phyloP scores from a whole-genome alignment of 2,888 invertebrate genomes.

The Papilio gigon region DNA sequence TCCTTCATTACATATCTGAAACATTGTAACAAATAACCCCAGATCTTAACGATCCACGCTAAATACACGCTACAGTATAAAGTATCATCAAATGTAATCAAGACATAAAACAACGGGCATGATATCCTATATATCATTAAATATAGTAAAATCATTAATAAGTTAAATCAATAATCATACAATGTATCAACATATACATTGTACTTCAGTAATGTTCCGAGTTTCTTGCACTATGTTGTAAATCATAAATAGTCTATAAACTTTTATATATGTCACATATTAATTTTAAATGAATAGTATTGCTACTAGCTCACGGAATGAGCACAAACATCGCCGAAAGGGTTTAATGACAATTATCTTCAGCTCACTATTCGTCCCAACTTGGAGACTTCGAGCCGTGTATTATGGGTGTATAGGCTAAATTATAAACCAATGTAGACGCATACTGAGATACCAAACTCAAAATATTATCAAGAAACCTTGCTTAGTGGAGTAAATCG shows the following conservation, averaged over 20 bases:
- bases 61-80: conserved; percentile 14
- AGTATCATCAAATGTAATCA: conserved; percentile 30
- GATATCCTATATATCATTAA: conserved; percentile 8
- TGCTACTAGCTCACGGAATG: no score
- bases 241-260: conserved; percentile 9
- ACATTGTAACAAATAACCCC: conserved; percentile 33
- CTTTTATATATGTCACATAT: neutral
- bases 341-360: no score
- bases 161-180: conserved; percentile 20
- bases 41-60: conserved; percentile 8
- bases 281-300: neutral
- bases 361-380: no score
- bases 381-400: no score
- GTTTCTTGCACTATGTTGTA: neutral
- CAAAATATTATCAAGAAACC: no score
- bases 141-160: conserved; percentile 7
- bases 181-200: conserved; percentile 15
- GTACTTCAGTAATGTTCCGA: neutral
- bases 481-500: no score
- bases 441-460: no score
- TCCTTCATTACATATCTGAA: conserved; percentile 22
- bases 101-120: conserved; percentile 34
- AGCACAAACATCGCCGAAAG: no score
- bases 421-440: no score
- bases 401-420: no score